A percentile compares a stretch with the other conserved stretches of the same genome.
phyloP scores from a whole-genome alignment of 35 echinoderm and acorn worm species.

The Eucidaris tribuloides region DNA sequence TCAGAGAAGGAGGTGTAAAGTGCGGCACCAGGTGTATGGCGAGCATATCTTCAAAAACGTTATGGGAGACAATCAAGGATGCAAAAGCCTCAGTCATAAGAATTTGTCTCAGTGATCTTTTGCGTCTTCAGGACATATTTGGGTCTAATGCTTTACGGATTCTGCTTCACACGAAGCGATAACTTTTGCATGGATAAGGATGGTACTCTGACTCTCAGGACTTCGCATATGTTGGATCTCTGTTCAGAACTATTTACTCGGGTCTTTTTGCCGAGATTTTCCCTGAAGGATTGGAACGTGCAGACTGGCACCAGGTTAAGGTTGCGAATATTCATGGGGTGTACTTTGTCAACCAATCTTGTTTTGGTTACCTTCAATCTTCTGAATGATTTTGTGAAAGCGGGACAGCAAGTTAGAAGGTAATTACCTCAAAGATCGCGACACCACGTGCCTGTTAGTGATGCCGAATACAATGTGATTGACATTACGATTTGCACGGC shows the following conservation, averaged over 20 bases:
- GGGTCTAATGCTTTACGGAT: background rate
- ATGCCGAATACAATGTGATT: background rate
- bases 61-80: background rate
- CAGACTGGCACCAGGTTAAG: background rate
- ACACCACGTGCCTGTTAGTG: background rate
- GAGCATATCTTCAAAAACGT: background rate
- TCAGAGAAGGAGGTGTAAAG: background rate
- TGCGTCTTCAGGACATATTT: no score
- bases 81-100: background rate
- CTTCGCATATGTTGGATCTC: background rate
- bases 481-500: background rate
- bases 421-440: background rate
- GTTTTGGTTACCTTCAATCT: background rate
- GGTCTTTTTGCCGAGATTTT: background rate
- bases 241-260: background rate
- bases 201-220: background rate
- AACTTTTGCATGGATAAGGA: background rate
- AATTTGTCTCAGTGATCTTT: background rate
- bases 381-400: background rate
- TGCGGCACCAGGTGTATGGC: background rate
- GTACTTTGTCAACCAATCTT: background rate
- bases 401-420: background rate
- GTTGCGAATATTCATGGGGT: background rate
- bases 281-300: background rate
- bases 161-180: background rate